Evolutionary conservation across 35 echinoderm and acorn worm genomes (phyloP), one percentile per base, ranked within the genome.

Genomic region (Holothuria glaberrima): DNA sequence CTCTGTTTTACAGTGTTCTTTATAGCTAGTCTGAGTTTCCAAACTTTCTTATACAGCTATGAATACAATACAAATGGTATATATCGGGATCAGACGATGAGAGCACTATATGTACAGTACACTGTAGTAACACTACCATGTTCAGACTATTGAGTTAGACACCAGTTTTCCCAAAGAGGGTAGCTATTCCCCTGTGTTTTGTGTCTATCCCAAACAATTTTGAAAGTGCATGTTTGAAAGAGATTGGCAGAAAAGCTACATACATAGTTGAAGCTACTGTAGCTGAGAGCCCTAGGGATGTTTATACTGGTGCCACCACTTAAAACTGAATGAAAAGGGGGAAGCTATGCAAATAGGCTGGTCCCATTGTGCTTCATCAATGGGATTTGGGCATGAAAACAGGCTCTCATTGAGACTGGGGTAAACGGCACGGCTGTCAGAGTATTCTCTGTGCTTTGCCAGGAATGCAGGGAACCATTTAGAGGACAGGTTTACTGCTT

Each of bases 311-410:
- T 21, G 38, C 44, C 38, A 78, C 50, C 74, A 41, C 44, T 24
- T 78, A 48, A 16, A 48, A 78, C 22, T 78, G 44, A 41, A 78
- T 78, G 44, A 78, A 78, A 78, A 48, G 74, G 74, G 74, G 74
- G 74, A 78, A 78, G 74, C 74, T 78, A 78, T 78, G 74, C 74
- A 78, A 78, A 78, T 78, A 78, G 74, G 36, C 36, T 78, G 74
- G 44, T 78, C 50, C 21, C 74, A 78, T 78, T 78, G 74, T 78
- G 38, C 44, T 48, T 78, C 13, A 48, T 78, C 74, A 78, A 78
- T 78, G 27, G 74, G 74, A 78, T 78, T 50, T 78, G 74, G 74
- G 38, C 74, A 78, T 78, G 74, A 78, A 78, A 78, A 78, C 41
- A 78, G 74, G 38, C 38, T 78, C 74, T 48, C 38, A 48, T 48